Evolutionary conservation across 2,113 vertebrate species (phyloP), one percentile per base, ranked within the genome.

Genomic region (Tetraodon nigroviridis): DNA sequence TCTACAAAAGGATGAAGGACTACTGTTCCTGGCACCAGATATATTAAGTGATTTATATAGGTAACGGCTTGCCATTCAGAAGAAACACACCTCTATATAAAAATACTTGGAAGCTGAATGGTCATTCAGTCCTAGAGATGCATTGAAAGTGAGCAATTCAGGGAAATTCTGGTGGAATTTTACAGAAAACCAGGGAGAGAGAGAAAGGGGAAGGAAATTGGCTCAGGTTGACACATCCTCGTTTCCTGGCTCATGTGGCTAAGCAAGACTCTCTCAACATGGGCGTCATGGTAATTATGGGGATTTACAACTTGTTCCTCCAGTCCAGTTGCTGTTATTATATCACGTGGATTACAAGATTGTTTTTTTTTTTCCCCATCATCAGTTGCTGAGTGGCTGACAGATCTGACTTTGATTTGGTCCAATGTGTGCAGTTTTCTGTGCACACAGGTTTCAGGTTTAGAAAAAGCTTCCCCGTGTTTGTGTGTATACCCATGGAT

Each of bases 251-350:
- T 73, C 49, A 42, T 81, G 70, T 58, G 55, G 71, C 79, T 81
- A 64, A 78, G 60, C 13, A 45, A 80, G 64, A 50, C 67, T 77
- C 27, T 70, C 65, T 61, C 61, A 48, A 73, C 61, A 76, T 69
- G 76, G 69, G 64, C 41, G 69, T 82, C 66, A 70, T 80, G 40
- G 48, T 85, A 81, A 86, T 86, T 76, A 78, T 51, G 66, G n/a
- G 79, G 77, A 89, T 82, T 84, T 79, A 83, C 59, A 53, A 83
- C 81, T 79, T 3, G 62, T 85, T 78, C 75, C 27, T 71, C 55
- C 61, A 71, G 80, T 80, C 61, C 58, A 11, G 17, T 48, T 44
- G 42, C 42, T 44, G 42, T 44, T 44, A n/a, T 18, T 48, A 46
- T 16, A 49, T 49, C 58, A 12, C 51, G 76, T 41, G 61, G 55